Evolutionary conservation across 2,113 vertebrate species (phyloP).

Genomic region (Alectura lathami): DNA sequence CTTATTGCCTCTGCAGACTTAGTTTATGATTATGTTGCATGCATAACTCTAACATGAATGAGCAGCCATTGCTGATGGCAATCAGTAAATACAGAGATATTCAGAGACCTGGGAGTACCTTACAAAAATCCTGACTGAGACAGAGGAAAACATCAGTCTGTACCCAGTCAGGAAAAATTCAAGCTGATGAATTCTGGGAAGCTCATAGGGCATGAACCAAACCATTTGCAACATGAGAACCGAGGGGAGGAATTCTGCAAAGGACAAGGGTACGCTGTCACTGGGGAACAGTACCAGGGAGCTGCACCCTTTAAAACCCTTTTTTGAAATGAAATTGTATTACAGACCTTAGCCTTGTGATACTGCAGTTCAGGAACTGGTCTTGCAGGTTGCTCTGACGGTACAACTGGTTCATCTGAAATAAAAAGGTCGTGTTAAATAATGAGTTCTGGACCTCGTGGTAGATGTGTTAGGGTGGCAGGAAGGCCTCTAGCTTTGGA

Average conservation of each 20-base stretch:
- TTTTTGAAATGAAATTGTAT: not conserved
- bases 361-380: slow-evolving; percentile 67
- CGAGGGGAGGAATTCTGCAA: not conserved
- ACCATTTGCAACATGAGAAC: rapidly evolving
- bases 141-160: not conserved
- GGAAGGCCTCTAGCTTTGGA: not conserved
- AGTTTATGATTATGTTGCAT: not conserved
- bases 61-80: not conserved
- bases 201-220: not conserved
- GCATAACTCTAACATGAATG: not conserved
- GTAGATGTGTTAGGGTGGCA: not conserved
- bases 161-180: not conserved
- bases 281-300: not conserved
- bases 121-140: not conserved
- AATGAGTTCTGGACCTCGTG: not conserved
- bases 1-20: not conserved
- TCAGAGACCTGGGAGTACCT: not conserved
- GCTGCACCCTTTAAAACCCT: not conserved
- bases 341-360: slow-evolving; percentile 74
- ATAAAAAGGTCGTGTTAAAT: not conserved
- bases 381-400: slow-evolving; percentile 42
- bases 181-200: not conserved
- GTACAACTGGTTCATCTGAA: slow-evolving; percentile 75
- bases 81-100: not conserved
- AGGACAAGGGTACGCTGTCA: not conserved